Evolutionary conservation across 2,113 vertebrate species (phyloP).

Genomic region (Uria lomvia): DNA sequence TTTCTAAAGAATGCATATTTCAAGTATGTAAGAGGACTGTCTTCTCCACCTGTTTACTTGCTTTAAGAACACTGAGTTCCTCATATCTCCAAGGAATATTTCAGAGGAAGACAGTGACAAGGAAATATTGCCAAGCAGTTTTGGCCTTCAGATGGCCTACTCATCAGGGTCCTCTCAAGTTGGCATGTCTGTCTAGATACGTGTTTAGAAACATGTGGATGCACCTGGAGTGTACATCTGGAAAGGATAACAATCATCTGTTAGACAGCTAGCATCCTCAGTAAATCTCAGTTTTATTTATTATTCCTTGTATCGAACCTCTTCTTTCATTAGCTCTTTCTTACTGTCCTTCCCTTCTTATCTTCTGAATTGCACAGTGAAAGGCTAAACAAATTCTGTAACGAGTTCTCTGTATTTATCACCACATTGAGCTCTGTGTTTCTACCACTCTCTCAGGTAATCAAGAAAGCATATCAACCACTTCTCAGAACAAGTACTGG

Average conservation of each 20-base stretch:
- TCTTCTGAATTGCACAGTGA: not conserved
- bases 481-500: not conserved
- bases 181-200: rapidly evolving
- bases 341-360: not conserved
- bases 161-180: not conserved
- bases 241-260: not conserved
- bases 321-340: not conserved
- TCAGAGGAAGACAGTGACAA: not conserved
- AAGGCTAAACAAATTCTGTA: not conserved
- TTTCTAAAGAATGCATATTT: not conserved
- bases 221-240: not conserved
- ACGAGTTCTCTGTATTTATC: not conserved
- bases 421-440: not conserved
- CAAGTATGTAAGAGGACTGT: not conserved
- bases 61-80: not conserved
- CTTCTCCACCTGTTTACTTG: not conserved
- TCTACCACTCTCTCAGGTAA: not conserved
- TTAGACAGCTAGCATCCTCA: not conserved
- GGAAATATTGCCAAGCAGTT: not conserved
- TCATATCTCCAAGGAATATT: not conserved
- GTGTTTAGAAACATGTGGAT: rapidly evolving
- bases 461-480: not conserved
- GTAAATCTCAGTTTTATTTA: not conserved
- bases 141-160: not conserved
- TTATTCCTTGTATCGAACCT: not conserved